A percentile compares a stretch with the other conserved stretches of the same genome.
phyloP scores from a whole-genome alignment of 2,797 vertebrate species.

The Sebastes melanostomus region DNA sequence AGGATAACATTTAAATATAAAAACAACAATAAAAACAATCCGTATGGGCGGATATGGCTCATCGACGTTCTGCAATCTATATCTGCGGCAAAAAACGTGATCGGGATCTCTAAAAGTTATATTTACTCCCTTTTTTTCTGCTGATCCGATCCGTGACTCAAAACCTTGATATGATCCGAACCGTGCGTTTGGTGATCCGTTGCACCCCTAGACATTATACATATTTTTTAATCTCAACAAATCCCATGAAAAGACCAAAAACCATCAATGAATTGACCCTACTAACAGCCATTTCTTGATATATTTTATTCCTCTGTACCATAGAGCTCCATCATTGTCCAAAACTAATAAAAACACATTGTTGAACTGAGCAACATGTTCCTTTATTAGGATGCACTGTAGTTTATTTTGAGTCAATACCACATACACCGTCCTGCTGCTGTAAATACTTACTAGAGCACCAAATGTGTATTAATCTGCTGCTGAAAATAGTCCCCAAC shows the following conservation, averaged over 20 bases:
- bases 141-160: too few species aligned
- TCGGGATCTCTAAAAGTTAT: too few species aligned
- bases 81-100: too few species aligned
- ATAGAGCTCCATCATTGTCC: neutral
- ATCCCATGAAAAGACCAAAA: neutral
- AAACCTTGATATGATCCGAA: rapidly evolving
- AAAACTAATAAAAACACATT: neutral
- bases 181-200: neutral
- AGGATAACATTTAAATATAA: too few species aligned
- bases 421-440: neutral
- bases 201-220: neutral
- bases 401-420: neutral
- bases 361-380: neutral
- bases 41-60: too few species aligned
- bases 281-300: neutral
- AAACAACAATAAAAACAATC: too few species aligned
- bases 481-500: neutral
- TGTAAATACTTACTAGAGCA: neutral
- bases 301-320: neutral
- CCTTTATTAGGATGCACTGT: neutral
- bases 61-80: too few species aligned
- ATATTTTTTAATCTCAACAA: neutral
- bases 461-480: neutral
- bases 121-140: too few species aligned
- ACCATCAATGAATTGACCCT: neutral